Evolutionary conservation across 2,888 invertebrate species (phyloP), one percentile per base, ranked within the genome.

Genomic region (Dolomedes plantarius): DNA sequence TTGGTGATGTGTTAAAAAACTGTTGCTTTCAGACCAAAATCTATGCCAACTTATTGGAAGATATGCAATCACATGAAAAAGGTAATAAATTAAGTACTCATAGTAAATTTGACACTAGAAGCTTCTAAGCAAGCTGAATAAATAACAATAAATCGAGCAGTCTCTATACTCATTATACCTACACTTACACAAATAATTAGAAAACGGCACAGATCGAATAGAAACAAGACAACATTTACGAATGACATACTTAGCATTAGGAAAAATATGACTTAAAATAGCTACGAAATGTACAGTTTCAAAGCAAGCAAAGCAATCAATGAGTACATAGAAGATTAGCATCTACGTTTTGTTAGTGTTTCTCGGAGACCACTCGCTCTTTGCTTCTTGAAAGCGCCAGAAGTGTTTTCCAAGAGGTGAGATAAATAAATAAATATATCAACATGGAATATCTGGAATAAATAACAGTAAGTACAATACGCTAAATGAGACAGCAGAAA

Each of bases 161-260:
- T 80, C 64, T 86, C 67, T 76, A 76, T 86, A 86, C 80, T 86
- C 71, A 80, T 56, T 74, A 86, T 80, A 79, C 75, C 80, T 86
- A 86, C 80, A 80, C 78, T 79, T 73, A 79, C 80, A 76, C 86
- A 86, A 77, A 86, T 78, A 80, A 86, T 62, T 80, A 46, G 69
- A 65, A 86, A 86, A 86, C 80, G 72, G 64, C 86, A 86, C 86
- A 86, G 41, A 79, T 80, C 62, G 39, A 76, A 56, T 72, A 27
- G 50, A 86, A 86, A 86, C 86, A 79, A 86, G 80, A 86, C 86
- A 86, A 86, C 86, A 86, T 72, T 78, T 67, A 86, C 80, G 76
- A 86, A 86, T 73, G 39, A 86, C 86, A 77, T 86, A 83, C 83
- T 83, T 72, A 86, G 73, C 78, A 78, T 65, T 62, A 41, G 79